Evolutionary conservation across 2,888 invertebrate species (phyloP).

Genomic region (Cephus pygmeus): DNA sequence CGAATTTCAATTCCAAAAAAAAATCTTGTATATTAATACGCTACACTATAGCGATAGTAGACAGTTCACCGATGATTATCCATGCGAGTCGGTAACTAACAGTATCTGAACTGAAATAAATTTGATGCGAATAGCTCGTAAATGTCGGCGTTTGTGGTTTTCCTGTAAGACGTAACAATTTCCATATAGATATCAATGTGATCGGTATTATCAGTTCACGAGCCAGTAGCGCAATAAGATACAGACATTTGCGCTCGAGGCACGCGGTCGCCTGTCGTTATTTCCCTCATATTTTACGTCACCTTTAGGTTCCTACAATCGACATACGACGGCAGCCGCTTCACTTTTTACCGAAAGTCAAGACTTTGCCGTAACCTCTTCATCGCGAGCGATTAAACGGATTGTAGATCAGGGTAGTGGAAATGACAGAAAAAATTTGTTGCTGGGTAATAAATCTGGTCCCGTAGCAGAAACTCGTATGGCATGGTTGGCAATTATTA

Average conservation of each 20-base stretch:
- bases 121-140: not conserved
- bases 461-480: not conserved
- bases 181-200: not conserved
- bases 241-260: not conserved
- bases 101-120: not conserved
- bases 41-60: not conserved
- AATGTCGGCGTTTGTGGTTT: not conserved
- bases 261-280: not conserved
- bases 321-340: not conserved
- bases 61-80: not conserved
- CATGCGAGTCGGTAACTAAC: not conserved
- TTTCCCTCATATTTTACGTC: not conserved
- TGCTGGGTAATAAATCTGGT: not conserved
- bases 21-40: too few species aligned
- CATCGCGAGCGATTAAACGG: not conserved
- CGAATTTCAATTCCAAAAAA: too few species aligned
- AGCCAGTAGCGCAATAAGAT: not conserved
- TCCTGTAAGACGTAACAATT: not conserved
- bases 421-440: slow-evolving; percentile 1
- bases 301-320: not conserved
- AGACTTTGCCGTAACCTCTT: not conserved
- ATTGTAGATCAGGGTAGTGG: not conserved
- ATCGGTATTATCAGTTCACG: not conserved
- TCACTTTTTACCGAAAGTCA: not conserved
- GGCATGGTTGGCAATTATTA: not conserved